A percentile compares a stretch with the other conserved stretches of the same genome.
phyloP scores from a whole-genome alignment of 2,113 vertebrate species.

The Hylia prasina region DNA sequence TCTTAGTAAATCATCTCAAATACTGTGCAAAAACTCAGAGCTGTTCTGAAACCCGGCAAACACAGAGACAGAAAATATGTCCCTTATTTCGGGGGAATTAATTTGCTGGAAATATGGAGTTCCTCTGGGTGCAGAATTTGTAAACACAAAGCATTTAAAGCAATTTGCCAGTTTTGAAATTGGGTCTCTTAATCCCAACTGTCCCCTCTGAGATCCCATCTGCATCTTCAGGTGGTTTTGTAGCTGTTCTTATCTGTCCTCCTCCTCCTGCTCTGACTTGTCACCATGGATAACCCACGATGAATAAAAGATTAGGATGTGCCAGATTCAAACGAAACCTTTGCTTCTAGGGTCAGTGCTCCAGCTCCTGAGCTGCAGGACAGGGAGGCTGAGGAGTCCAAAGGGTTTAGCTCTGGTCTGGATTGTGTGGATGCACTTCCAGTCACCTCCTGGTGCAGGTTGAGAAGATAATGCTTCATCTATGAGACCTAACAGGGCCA shows the following conservation, averaged over 20 bases:
- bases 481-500: background rate
- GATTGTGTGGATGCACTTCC: background rate
- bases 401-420: background rate
- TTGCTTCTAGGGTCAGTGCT: background rate
- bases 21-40: background rate
- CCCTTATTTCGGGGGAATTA: background rate
- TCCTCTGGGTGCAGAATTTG: background rate
- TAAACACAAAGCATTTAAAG: background rate
- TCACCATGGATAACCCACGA: background rate
- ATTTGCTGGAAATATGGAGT: background rate
- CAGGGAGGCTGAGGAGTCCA: background rate
- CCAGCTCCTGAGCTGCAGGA: background rate
- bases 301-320: background rate
- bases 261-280: background rate
- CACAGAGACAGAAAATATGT: background rate
- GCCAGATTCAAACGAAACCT: background rate
- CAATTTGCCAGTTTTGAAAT: background rate
- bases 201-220: background rate
- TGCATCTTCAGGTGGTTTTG: background rate
- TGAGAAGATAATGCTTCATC: background rate
- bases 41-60: background rate
- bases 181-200: background rate
- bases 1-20: background rate
- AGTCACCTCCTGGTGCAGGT: background rate
- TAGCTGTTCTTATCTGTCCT: background rate